Evolutionary conservation across 2,888 invertebrate genomes (phyloP), one percentile per base, ranked within the genome.

Genomic region (Pasiphila rectangulata): DNA sequence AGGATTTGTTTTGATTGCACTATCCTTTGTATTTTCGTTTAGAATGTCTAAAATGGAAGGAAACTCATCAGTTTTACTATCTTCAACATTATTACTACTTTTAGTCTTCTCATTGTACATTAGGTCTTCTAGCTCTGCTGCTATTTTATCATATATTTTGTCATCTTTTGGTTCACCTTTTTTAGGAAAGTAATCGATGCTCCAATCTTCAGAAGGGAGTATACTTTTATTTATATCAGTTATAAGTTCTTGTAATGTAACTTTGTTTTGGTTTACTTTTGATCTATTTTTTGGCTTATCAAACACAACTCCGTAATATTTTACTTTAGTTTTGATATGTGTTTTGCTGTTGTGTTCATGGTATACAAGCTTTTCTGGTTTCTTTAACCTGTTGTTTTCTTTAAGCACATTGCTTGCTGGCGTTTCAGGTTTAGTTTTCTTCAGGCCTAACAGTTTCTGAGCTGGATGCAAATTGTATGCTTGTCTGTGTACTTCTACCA

Each of bases 41-140:
- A 88, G 67, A 48, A 88, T 86, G 45, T 89, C 88, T 81, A 88
- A 80, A 49, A 89, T 88, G n/a, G 88, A 88, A 35, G 88, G 88
- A 56, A 86, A 89, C 27, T 88, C 88, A 66, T 88, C 87, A 34
- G 67, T 67, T 61, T 72, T 72, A 17, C 77, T 76, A 56, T 85
- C 83, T 35, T 80, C 83, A 17, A 56, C 70, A n/a, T 72, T 74
- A 38, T 58, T 42, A 29, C 69, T 75, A 15, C 47, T 51, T 36
- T 63, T 59, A 35, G 77, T 67, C 59, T 82, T 83, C 40, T 84
- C 82, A 71, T 74, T 86, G 47, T 76, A 80, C 89, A 89, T 88
- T 41, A 89, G 70, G 57, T 85, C 86, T 68, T 89, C 89, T 24
- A 89, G 62, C 63, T 89, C 88, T 4, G 89, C 89, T 32, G 88